Percentiles rank a stretch among this genome's conserved stretches.
Conservation (phyloP, 2,113 vertebrate genomes). For the Malurus elegans region DNA sequence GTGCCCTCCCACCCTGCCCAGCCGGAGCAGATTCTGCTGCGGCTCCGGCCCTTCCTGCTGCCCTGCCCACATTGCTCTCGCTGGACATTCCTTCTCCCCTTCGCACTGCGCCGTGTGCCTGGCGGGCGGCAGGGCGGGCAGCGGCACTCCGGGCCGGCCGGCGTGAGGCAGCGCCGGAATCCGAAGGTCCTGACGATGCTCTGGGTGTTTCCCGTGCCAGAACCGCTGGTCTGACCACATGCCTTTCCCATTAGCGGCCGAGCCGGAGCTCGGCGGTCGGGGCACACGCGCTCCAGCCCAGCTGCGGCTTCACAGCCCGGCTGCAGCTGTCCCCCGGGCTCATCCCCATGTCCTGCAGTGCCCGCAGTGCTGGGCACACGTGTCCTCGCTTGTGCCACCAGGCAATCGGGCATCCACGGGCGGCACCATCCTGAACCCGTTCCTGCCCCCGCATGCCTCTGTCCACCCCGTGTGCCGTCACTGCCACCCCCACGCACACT, state of each 20-base stretch:
- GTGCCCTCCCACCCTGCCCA: not conserved
- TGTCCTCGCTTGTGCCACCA: rapidly evolving
- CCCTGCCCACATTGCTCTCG: not conserved
- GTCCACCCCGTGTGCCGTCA: rapidly evolving
- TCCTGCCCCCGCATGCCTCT: rapidly evolving
- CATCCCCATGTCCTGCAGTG: rapidly evolving
- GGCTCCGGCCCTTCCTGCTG: not conserved
- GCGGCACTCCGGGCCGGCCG: not conserved
- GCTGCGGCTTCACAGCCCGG: not conserved
- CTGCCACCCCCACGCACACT: not conserved
- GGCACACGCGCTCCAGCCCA: not conserved
- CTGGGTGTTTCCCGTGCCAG: conserved; percentile 34
- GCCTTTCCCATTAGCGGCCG: conserved; percentile 50
- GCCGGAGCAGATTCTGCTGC: not conserved
- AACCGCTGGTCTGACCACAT: conserved; percentile 33
- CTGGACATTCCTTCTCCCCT: not conserved
- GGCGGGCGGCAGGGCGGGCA: not conserved
- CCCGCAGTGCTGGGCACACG: rapidly evolving
- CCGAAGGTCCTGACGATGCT: not conserved
- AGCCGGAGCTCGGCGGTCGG: not conserved
- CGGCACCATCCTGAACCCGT: rapidly evolving
- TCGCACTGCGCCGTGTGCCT: rapidly evolving
- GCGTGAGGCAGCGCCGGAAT: not conserved
- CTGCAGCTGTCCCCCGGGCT: not conserved
- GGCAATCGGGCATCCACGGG: rapidly evolving